phyloP scores from a whole-genome alignment of 2,113 vertebrate genomes.

The Parus major region DNA sequence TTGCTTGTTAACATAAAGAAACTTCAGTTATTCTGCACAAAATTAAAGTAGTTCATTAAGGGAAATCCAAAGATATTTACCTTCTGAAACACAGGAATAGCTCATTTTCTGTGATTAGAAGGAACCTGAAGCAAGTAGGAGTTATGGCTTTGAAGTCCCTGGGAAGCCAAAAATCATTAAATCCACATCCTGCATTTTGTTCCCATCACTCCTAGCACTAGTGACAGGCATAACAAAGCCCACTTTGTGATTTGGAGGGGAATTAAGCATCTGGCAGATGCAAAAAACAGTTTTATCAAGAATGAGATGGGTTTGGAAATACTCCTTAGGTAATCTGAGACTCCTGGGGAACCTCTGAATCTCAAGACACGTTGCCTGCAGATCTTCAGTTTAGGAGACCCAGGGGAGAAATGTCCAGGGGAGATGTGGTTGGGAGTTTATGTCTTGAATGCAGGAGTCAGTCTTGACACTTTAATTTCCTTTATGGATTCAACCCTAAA shows the following conservation, averaged over 20 bases:
- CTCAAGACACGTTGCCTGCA: fast-evolving
- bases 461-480: not conserved
- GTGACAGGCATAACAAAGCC: not conserved
- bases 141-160: not conserved
- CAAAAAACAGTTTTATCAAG: not conserved
- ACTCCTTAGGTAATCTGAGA: not conserved
- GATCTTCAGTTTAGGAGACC: not conserved
- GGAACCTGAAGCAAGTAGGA: not conserved
- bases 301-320: not conserved
- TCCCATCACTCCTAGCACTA: not conserved
- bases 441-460: not conserved
- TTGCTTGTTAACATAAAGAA: not conserved
- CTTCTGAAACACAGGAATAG: not conserved
- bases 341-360: not conserved
- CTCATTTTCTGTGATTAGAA: not conserved
- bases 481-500: not conserved
- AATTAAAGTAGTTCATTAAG: not conserved
- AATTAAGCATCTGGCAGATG: not conserved
- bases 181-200: not conserved
- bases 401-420: not conserved
- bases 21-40: not conserved
- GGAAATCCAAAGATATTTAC: not conserved
- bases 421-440: not conserved
- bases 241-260: not conserved
- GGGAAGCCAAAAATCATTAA: not conserved